phyloP scores from a whole-genome alignment of 2,888 invertebrate genomes.

The Tenthredo mesomela region DNA sequence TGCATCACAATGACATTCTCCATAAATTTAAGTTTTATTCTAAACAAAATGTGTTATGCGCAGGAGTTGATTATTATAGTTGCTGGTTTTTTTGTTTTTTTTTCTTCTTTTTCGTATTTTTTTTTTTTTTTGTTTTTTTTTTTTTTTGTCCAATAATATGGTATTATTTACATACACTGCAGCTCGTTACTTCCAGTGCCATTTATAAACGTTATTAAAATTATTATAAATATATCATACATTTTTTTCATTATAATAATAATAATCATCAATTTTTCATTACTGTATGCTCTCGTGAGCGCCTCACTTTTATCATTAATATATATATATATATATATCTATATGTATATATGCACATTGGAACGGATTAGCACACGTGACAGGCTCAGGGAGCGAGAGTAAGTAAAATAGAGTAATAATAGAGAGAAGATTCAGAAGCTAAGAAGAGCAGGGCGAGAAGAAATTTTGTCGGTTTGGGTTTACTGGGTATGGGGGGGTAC shows the following conservation, averaged over 20 bases:
- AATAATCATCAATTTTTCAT: conserved; percentile 61
- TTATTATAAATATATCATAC: conserved; percentile 77
- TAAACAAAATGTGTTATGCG: conserved; percentile 76
- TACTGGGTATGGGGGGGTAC: conserved; percentile 9
- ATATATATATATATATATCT: conserved; percentile 53
- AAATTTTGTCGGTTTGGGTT: not conserved
- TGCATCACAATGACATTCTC: conserved; percentile 69
- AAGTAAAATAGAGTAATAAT: conserved; percentile 58
- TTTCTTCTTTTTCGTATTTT: no score
- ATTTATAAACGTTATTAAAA: conserved; percentile 77
- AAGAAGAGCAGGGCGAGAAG: conserved; percentile 55
- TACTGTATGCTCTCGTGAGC: conserved; percentile 67
- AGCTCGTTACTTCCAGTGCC: conserved; percentile 64
- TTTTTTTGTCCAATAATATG: conserved; percentile 67
- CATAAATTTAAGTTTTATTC: conserved; percentile 75
- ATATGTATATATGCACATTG: conserved; percentile 64
- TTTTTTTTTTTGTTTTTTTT: conserved; percentile 58
- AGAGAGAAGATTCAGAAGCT: conserved; percentile 58
- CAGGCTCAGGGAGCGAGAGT: conserved; percentile 66
- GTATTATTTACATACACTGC: conserved; percentile 73
- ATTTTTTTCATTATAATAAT: conserved; percentile 66
- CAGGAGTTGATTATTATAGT: conserved; percentile 72
- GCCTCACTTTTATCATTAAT: conserved; percentile 60
- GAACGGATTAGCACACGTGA: conserved; percentile 74
- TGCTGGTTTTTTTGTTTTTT: conserved; percentile 60